Evolutionary conservation across 2,888 invertebrate genomes (phyloP), one percentile per base, ranked within the genome.

Genomic region (Galeopsomyia nigrocyanea): DNA sequence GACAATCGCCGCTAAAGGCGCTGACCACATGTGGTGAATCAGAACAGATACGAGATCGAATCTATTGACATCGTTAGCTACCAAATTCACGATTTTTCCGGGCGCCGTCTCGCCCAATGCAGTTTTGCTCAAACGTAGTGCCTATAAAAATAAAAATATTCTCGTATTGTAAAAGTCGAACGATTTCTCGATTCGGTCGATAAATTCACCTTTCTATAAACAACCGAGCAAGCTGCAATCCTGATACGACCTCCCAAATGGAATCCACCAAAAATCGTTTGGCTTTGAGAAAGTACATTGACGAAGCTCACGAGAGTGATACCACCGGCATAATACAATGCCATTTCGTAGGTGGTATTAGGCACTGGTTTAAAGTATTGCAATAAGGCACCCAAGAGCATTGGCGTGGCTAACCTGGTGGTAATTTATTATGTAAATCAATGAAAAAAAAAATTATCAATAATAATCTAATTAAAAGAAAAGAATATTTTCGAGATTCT

Each of bases 1-100:
- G 47, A 93, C 91, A 0, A 90, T 78, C 0, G 91, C 80, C 49
- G 90, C 88, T 0, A 95, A 81, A 0, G 97, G 97, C 66, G 95
- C 92, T n/a, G 96, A 90, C 96, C 97, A 96, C 87, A 98, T 92
- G 87, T 94, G 95, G 85, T 97, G 96, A n/a, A 96, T 89, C 84
- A 94, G 95, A 75, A 96, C 91, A 78, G 95, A 93, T 13, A 94
- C 95, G 85, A 95, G 91, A 87, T 98, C 98, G 83, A 98, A 94
- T 75, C 97, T 91, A 86, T 94, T 95, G 17, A 98, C 97, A 87
- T 98, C 98, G 82, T 97, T 98, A 0, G 97, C 96, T 63, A 85
- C 80, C 39, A 88, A 80, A 81, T 88, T 88, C 5, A 88, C 87
- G 3, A 87, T 82, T 78, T 87, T 88, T 9, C 88, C 88, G 0